These are phyloP conservation scores for Sula dactylatra DNA, from an alignment of 2,113 vertebrate species.

Conservation along the genomic window DNA sequence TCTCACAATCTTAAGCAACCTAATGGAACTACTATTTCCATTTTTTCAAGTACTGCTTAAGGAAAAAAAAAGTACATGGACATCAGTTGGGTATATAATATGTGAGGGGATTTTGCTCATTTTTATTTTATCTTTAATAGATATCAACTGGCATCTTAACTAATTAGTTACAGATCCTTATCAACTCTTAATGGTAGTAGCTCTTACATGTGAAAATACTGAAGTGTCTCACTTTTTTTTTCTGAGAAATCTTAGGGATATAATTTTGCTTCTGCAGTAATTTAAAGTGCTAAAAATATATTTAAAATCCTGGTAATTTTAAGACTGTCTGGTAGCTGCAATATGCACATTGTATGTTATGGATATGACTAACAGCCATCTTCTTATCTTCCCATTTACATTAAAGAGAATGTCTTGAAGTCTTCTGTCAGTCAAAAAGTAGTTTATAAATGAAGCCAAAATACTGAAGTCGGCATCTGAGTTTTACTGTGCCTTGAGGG, in stretches of 20 bases:
- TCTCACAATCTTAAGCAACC: neutral
- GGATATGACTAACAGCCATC: neutral
- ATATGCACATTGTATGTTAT: neutral
- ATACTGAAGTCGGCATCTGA: neutral
- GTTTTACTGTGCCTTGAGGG: neutral
- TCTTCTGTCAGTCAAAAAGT: neutral
- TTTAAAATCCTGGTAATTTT: neutral
- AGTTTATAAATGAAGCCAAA: neutral
- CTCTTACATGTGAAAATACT: neutral
- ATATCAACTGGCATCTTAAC: neutral
- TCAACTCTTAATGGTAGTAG: neutral
- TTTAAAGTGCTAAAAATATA: constrained; percentile 9
- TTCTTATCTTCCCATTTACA: neutral
- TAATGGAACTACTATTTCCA: neutral
- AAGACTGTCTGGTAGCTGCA: neutral
- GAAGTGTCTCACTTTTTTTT: neutral
- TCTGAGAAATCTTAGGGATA: neutral
- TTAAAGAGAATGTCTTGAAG: neutral
- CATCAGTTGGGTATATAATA: neutral
- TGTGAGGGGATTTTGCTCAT: neutral
- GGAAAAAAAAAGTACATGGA: neutral
- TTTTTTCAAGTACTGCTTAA: neutral
- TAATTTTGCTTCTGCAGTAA: neutral
- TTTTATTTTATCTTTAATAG: constrained; percentile 13
- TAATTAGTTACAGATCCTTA: neutral